A percentile compares a stretch with the other conserved stretches of the same genome.
These are phyloP conservation scores for Thaumetopoea pityocampa DNA, from an alignment of 1,140 invertebrate species.

Conservation along the genomic window DNA sequence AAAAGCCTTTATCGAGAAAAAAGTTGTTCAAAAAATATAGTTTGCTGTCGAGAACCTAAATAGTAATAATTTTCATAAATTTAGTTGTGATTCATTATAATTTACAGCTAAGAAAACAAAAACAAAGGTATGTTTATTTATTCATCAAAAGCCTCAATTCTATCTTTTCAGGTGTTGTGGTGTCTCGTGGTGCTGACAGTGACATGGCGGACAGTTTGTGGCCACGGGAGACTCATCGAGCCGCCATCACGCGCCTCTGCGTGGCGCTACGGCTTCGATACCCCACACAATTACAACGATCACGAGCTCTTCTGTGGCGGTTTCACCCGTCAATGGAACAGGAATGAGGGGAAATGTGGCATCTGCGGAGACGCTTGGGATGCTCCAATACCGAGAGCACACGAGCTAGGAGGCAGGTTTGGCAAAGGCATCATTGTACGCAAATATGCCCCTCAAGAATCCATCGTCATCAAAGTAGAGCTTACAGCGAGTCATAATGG, in stretches of 20 bases:
- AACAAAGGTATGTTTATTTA: no score
- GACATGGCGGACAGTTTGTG: conserved; percentile 37
- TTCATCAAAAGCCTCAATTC: no score
- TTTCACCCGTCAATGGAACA: conserved; percentile 85
- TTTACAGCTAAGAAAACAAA: no score
- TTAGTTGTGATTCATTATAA: no score
- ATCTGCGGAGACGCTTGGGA: conserved; percentile 93
- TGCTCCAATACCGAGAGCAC: conserved; percentile 80
- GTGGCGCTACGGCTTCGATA: conserved; percentile 87
- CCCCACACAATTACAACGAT: conserved; percentile 90
- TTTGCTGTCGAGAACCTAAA: no score
- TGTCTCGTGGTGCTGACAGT: conserved; percentile 37
- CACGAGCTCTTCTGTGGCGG: conserved; percentile 94
- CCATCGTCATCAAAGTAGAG: conserved; percentile 85
- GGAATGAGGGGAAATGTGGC: conserved; percentile 88
- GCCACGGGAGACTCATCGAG: conserved; percentile 89
- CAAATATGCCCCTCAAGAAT: conserved; percentile 81
- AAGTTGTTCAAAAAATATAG: no score
- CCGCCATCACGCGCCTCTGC: conserved; percentile 90
- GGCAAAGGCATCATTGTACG: conserved; percentile 88
- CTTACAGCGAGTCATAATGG: conserved; percentile 89
- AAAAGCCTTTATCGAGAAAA: no score
- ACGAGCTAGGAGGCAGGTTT: conserved; percentile 91
- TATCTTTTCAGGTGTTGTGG: conserved; percentile 50
- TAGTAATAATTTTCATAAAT: no score